Base-by-base conservation (phyloP, 1,140 invertebrate species). In the Colletes gigas region DNA sequence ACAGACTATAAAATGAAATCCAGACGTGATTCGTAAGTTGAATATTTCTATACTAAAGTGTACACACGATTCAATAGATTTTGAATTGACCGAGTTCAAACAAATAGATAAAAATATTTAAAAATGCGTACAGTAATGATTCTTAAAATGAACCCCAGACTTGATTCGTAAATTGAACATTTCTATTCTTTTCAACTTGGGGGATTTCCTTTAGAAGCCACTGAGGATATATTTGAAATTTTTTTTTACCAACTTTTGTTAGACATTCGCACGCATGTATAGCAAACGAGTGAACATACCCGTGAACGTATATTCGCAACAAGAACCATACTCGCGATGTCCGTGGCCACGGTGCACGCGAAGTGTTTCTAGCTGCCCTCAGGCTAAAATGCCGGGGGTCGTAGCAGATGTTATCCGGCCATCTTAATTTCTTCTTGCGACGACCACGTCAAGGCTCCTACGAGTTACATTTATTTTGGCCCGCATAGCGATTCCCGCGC, bases 361-460 rank as follows among this genome's bases (percentile, higher is more conserved):
- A 83, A 6, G 44, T n/a, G 41, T 67, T 83, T 47, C 52, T 60
- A 71, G 52, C 68, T 72, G 54, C 55, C 76, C 69, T 67, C 57
- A 3, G 63, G 1, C 50, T 71, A n/a, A 78, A 84, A 83, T 62
- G 65, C 57, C 44, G 54, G 5, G 41, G 74, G 65, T 77, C 67
- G 55, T 3, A 21, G 68, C 55, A 15, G 62, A 78, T 83, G 50
- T 75, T 83, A 84, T 83, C 83, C 76, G n/a, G 62, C 78, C 41
- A 84, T 84, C 83, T 84, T 84, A 83, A 83, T 84, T 84, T 80
- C 83, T 75, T 57, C 82, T 80, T 83, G 66, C 66, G 39, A 63
- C n/a, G 14, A 66, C n/a, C 30, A 57, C 82, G 70, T 67, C 83
- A 84, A 84, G 83, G 83, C 69, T 79, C 47, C 72, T 54, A 50